Evolutionary conservation across 2,113 vertebrate genomes (phyloP), one percentile per base, ranked within the genome.

Genomic region (Lates calcarifer): DNA sequence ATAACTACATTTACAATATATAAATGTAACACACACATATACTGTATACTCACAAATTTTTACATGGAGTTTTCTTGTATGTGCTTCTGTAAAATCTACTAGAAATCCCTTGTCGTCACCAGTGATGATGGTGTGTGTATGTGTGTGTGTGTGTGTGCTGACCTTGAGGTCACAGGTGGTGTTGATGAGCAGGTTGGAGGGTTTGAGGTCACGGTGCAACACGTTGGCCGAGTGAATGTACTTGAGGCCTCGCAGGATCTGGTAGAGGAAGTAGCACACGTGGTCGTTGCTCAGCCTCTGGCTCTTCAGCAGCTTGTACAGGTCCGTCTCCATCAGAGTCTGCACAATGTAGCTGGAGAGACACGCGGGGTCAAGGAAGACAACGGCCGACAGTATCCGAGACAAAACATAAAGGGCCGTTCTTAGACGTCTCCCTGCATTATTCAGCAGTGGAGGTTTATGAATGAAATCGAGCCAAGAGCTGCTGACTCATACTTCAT

Each of bases 131-230:
- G 6, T 35, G 24, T 24, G 43, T 39, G 29, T 24, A 10, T 41
- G 55, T 13, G 37, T 56, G 67, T 57, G 35, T 41, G 13, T 58
- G 20, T 53, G 49, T 29, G 15, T 2, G 33, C 83, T 81, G 57
- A 96, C 97, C 96, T 97, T 97, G 93, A 97, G 96, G 94, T 97
- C 97, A 31, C 96, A 97, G 75, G 96, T 97, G 95, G 97, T 97
- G 87, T 97, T 97, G 91, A 97, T 97, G 88, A 97, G 97, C 89
- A 97, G 94, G 93, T 97, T 97, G 87, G 96, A 97, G 90, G 96
- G 96, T 91, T 97, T 97, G 84, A 97, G 94, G 83, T 97, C 97
- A 61, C 96, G 95, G 92, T 97, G 97, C 65, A 97, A 94, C 87
- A 97, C 97, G 0, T 97, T 97, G 92, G 97, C 96, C 0, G 97